Evolutionary conservation across 2,888 invertebrate species (phyloP).

Genomic region (Limnephilus marmoratus): DNA sequence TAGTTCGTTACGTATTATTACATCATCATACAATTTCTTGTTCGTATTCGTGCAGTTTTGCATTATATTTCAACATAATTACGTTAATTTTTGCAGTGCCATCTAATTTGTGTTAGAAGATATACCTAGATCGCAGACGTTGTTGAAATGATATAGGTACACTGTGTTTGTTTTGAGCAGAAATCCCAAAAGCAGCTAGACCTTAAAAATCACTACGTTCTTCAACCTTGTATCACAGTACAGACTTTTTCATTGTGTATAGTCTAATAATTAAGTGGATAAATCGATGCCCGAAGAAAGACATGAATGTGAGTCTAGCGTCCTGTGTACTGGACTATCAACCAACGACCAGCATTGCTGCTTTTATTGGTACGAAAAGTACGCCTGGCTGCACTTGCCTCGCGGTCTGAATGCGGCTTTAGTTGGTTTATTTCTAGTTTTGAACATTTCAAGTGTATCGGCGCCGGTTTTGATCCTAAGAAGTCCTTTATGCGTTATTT

Average conservation of each 20-base stretch:
- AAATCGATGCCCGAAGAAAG: background rate
- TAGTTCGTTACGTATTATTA: background rate
- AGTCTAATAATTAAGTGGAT: no score
- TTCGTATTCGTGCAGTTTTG: no score
- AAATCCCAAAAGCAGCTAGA: background rate
- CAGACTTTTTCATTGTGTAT: no score
- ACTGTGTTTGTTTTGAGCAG: background rate
- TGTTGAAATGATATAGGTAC: background rate
- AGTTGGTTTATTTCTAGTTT: background rate
- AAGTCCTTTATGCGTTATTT: slow-evolving; percentile 27
- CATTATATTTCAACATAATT: no score
- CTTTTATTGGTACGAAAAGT: background rate
- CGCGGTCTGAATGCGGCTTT: background rate
- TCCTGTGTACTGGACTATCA: no score
- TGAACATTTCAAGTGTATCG: background rate
- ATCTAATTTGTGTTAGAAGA: no score
- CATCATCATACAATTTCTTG: no score
- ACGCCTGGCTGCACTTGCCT: background rate
- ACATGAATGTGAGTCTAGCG: background rate
- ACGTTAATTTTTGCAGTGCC: no score
- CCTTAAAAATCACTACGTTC: background rate
- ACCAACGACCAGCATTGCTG: no score
- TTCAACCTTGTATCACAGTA: background rate
- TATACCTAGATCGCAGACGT: no score
- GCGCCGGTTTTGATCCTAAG: slow-evolving; percentile 8